phyloP scores from a whole-genome alignment of 2,797 vertebrate species.

The Enteromius treurensis region DNA sequence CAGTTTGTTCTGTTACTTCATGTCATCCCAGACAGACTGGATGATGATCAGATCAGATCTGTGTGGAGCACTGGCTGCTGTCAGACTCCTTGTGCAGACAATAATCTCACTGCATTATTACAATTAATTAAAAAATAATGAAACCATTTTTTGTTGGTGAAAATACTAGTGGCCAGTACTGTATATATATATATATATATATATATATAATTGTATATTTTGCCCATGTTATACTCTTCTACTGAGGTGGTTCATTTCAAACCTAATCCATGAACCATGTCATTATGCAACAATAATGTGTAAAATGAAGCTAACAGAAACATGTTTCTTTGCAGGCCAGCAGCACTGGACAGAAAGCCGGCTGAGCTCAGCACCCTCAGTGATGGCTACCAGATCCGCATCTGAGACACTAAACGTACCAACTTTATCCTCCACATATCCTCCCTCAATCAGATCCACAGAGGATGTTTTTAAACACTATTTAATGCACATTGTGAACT shows the following conservation, averaged over 20 bases:
- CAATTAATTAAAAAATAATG: too few species aligned
- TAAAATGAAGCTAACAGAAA: conserved; percentile 6
- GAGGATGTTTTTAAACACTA: conserved; percentile 60
- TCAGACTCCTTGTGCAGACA: too few species aligned
- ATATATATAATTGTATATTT: neutral
- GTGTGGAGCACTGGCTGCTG: too few species aligned
- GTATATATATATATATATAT: too few species aligned
- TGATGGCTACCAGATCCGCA: conserved; percentile 95
- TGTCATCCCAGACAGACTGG: too few species aligned
- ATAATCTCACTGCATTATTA: too few species aligned
- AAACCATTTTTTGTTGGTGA: too few species aligned
- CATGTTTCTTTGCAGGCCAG: conserved; percentile 78
- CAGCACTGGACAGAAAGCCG: conserved; percentile 84
- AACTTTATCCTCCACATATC: conserved; percentile 6
- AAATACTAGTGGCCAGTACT: too few species aligned
- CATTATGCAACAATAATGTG: conserved; percentile 2
- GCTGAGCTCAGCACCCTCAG: conserved; percentile 87
- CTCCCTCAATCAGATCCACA: conserved; percentile 52
- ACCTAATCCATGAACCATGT: neutral
- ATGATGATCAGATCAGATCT: too few species aligned
- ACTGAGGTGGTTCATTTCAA: neutral
- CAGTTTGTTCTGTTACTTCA: too few species aligned
- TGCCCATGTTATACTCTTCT: neutral
- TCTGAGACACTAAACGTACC: conserved; percentile 74
- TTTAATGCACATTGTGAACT: conserved; percentile 62